Evolutionary conservation across 2,888 invertebrate species (phyloP).

Genomic region (Pheosia tremula): DNA sequence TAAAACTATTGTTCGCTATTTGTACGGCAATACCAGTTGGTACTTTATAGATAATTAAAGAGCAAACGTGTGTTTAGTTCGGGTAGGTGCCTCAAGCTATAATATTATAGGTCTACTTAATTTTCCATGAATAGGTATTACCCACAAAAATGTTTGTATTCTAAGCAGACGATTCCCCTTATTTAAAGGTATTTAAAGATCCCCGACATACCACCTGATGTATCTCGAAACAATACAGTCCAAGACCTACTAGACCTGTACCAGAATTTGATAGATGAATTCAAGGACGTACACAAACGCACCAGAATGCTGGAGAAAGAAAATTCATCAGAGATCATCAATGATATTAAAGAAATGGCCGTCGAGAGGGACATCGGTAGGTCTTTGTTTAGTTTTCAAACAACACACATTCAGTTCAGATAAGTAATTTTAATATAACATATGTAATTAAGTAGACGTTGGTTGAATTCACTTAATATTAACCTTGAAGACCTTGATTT

Average conservation of each 20-base stretch:
- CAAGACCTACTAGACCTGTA: conserved; percentile 89
- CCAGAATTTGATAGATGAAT: conserved; percentile 90
- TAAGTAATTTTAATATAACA: too few relatives aligned
- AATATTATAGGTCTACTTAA: too few relatives aligned
- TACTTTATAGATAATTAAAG: too few relatives aligned
- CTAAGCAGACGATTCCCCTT: not conserved
- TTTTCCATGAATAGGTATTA: too few relatives aligned
- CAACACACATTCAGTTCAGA: too few relatives aligned
- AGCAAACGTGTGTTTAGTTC: too few relatives aligned
- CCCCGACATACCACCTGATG: conserved; percentile 90
- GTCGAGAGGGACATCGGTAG: conserved; percentile 92
- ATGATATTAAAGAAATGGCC: conserved; percentile 94
- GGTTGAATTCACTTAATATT: conserved; percentile 27
- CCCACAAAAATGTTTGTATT: too few relatives aligned
- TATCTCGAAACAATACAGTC: conserved; percentile 89
- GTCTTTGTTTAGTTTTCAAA: conserved; percentile 30
- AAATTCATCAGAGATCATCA: conserved; percentile 91
- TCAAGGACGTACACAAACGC: conserved; percentile 91
- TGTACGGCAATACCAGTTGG: too few relatives aligned
- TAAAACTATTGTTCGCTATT: not conserved
- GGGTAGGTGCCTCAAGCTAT: too few relatives aligned
- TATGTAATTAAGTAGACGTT: not conserved
- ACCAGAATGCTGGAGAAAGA: conserved; percentile 86
- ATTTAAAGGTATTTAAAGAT: conserved; percentile 74
- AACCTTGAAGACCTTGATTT: conserved; percentile 12